phyloP scores from a whole-genome alignment of 2,888 invertebrate species.

The Eupelmus urozonus region DNA sequence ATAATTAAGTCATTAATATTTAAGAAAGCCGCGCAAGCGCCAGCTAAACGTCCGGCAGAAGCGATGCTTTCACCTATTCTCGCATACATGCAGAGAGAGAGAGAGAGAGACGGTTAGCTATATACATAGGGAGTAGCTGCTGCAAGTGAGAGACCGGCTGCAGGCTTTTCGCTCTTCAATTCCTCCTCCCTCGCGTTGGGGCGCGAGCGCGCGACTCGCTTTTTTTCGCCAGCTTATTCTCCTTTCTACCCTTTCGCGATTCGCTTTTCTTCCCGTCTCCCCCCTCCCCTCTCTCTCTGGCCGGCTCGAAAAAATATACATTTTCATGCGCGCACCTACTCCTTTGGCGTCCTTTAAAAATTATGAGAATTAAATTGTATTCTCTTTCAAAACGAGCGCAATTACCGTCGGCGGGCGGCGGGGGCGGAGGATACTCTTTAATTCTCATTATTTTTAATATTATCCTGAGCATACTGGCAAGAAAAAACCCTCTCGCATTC shows the following conservation, averaged over 20 bases:
- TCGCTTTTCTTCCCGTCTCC: conserved; percentile 53
- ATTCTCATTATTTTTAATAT: conserved; percentile 60
- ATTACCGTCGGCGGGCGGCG: conserved; percentile 41
- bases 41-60: conserved; percentile 53
- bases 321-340: conserved; percentile 44
- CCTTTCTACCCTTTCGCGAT: conserved; percentile 55
- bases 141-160: background rate
- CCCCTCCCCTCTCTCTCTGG: conserved; percentile 20
- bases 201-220: too few relatives aligned
- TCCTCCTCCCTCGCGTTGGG: too few relatives aligned
- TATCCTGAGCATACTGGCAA: conserved; percentile 36
- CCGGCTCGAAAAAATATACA: conserved; percentile 37
- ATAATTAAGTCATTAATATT: conserved; percentile 75
- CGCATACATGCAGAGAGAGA: conserved; percentile 1
- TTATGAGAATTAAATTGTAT: conserved; percentile 61
- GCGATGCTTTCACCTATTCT: conserved; percentile 61
- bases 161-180: conserved; percentile 55
- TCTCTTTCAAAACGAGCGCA: conserved; percentile 58
- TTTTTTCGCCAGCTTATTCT: conserved; percentile 42
- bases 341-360: conserved; percentile 56
- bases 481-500: conserved; percentile 4
- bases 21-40: conserved; percentile 64
- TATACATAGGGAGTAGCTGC: background rate
- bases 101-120: too few relatives aligned
- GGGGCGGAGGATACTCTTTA: conserved; percentile 43